Evolutionary conservation across 2,113 vertebrate species (phyloP).

Genomic region (Xiphias gladius): DNA sequence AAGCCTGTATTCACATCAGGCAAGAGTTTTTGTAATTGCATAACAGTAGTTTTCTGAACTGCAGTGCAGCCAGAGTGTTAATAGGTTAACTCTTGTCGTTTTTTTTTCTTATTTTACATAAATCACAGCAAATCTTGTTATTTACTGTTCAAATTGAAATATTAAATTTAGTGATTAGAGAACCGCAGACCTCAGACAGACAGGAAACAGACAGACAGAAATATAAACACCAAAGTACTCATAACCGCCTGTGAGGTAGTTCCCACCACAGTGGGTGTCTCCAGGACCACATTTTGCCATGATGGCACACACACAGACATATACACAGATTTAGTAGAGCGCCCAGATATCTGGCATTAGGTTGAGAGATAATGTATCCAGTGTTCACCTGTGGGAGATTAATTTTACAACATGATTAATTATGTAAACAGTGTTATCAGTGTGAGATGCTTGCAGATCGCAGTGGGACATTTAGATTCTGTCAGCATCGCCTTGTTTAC

Average conservation of each 20-base stretch:
- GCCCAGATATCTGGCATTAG: slow-evolving; percentile 26
- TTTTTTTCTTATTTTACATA: too few relatives aligned
- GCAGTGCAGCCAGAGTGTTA: too few relatives aligned
- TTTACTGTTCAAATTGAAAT: too few relatives aligned
- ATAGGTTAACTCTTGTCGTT: too few relatives aligned
- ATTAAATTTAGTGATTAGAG: too few relatives aligned
- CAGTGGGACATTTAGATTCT: slow-evolving; percentile 65
- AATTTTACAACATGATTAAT: slow-evolving; percentile 69
- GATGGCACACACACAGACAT: not conserved
- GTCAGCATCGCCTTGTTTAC: slow-evolving; percentile 62
- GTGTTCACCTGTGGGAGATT: slow-evolving; percentile 50
- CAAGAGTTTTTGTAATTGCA: too few relatives aligned
- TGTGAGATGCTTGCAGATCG: slow-evolving; percentile 42
- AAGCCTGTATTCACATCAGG: too few relatives aligned
- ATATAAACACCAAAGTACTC: not conserved
- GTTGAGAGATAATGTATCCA: slow-evolving; percentile 38
- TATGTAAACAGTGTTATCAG: slow-evolving; percentile 77
- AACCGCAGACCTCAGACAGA: not conserved
- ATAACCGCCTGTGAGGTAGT: not conserved
- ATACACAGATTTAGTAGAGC: not conserved
- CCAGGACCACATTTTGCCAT: not conserved
- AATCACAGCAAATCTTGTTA: too few relatives aligned
- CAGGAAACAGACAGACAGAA: not conserved
- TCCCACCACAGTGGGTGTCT: too few relatives aligned
- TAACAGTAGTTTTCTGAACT: too few relatives aligned